These are phyloP conservation scores for Metopolophium dirhodum DNA, from an alignment of 1,140 invertebrate species.

Conservation along the genomic window DNA sequence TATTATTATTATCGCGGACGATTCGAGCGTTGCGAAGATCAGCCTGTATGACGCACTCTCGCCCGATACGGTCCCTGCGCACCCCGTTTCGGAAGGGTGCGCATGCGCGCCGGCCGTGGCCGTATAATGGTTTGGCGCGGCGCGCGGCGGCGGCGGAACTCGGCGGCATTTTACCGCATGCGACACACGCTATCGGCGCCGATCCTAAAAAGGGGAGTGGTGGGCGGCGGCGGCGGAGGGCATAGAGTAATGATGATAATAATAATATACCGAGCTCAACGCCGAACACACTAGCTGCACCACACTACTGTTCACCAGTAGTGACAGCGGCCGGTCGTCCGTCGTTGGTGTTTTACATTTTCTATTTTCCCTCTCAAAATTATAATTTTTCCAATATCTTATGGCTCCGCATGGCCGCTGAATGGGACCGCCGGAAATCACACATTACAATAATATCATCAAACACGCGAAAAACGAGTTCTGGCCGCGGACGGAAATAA, in stretches of 20 bases:
- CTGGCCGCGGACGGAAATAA: neutral
- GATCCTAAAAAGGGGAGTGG: neutral
- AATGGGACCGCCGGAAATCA: neutral
- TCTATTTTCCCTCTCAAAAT: neutral
- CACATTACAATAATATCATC: neutral
- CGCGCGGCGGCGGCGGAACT: neutral
- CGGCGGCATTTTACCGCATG: neutral
- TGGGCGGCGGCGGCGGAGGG: neutral
- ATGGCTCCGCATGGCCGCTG: neutral
- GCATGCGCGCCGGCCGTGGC: neutral
- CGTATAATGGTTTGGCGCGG: neutral
- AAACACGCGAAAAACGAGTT: neutral
- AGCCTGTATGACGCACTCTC: neutral
- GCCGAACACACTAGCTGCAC: neutral
- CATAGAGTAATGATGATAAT: neutral
- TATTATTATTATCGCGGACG: neutral
- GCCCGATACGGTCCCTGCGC: conserved; percentile 11
- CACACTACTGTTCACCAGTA: conserved; percentile 14
- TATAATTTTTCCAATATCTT: neutral
- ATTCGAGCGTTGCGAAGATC: neutral
- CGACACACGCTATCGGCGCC: neutral
- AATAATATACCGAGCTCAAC: neutral
- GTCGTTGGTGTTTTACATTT: neutral
- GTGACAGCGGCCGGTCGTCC: neutral
- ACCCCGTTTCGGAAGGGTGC: neutral